Evolutionary conservation across 2,888 invertebrate genomes (phyloP).

Genomic region (Chelonus formosanus): DNA sequence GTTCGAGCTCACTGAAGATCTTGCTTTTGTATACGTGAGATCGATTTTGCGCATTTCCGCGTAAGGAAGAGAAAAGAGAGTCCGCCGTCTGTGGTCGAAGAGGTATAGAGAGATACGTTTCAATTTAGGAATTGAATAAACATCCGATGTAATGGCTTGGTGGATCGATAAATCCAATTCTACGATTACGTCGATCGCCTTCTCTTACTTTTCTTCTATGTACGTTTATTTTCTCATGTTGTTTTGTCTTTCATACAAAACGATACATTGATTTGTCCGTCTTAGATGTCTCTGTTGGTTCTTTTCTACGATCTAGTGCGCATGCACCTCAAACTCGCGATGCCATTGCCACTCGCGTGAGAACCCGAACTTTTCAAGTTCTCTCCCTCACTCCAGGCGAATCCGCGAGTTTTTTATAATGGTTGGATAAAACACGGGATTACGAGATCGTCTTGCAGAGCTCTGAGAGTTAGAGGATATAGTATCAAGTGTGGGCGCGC

Average conservation of each 20-base stretch:
- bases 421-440: conserved; percentile 31
- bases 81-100: conserved; percentile 24
- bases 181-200: conserved; percentile 34
- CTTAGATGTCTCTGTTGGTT: conserved; percentile 15
- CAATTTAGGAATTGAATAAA: conserved; percentile 56
- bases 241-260: conserved; percentile 20
- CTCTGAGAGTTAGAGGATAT: conserved; percentile 22
- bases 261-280: conserved; percentile 18
- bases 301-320: not conserved
- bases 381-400: conserved; percentile 3
- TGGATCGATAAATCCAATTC: conserved; percentile 54
- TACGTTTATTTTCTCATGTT: conserved; percentile 13
- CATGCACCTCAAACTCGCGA: not conserved
- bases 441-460: conserved; percentile 28
- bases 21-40: conserved; percentile 32
- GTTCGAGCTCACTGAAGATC: conserved; percentile 13
- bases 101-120: conserved; percentile 47
- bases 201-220: conserved; percentile 4
- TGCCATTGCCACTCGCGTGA: conserved; percentile 19
- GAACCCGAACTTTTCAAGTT: conserved; percentile 34
- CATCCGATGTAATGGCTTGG: conserved; percentile 43
- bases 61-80: conserved; percentile 37
- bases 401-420: conserved; percentile 26
- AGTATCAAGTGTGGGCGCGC: conserved; percentile 33
- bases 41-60: conserved; percentile 36